A percentile compares a stretch with the other conserved stretches of the same genome.
Conservation (phyloP, 2,888 invertebrate genomes). For the Autographa gamma region DNA sequence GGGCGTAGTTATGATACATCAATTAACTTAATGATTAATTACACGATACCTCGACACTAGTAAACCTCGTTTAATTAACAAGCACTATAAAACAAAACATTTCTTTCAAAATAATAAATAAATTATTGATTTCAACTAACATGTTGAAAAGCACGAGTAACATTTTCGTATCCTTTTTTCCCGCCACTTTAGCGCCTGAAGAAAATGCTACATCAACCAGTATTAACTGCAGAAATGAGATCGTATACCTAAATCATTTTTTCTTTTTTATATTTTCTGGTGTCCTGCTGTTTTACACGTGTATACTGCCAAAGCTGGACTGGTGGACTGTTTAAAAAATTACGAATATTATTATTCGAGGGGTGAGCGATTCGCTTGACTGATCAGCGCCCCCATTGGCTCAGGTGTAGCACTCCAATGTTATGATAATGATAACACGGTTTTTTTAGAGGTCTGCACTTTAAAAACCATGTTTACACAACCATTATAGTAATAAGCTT, state of each 20-base stretch:
- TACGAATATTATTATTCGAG: constrained; percentile 63
- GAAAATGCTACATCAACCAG: constrained; percentile 19
- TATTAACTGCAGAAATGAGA: constrained; percentile 10
- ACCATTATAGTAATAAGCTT: not conserved
- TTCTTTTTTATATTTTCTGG: constrained; percentile 16
- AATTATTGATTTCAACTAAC: not conserved
- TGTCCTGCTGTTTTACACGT: constrained; percentile 49
- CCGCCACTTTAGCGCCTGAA: constrained; percentile 25
- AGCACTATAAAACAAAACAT: not conserved
- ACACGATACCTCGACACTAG: not conserved
- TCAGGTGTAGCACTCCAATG: constrained; percentile 55
- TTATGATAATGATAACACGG: constrained; percentile 62
- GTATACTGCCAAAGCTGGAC: constrained; percentile 57
- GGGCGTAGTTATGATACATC: constrained; percentile 34
- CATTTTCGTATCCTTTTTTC: constrained; percentile 32
- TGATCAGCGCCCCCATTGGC: constrained; percentile 68
- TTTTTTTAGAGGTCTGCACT: constrained; percentile 57
- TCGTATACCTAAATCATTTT: constrained; percentile 57
- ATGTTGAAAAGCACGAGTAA: not conserved
- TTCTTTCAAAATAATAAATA: not conserved
- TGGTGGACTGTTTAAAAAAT: constrained; percentile 73
- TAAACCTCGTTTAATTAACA: not conserved
- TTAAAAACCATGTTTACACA: not conserved
- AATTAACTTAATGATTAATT: constrained; percentile 25
- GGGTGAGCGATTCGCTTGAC: constrained; percentile 73